phyloP scores from a whole-genome alignment of 2,797 vertebrate genomes.

The Channallabes apus region DNA sequence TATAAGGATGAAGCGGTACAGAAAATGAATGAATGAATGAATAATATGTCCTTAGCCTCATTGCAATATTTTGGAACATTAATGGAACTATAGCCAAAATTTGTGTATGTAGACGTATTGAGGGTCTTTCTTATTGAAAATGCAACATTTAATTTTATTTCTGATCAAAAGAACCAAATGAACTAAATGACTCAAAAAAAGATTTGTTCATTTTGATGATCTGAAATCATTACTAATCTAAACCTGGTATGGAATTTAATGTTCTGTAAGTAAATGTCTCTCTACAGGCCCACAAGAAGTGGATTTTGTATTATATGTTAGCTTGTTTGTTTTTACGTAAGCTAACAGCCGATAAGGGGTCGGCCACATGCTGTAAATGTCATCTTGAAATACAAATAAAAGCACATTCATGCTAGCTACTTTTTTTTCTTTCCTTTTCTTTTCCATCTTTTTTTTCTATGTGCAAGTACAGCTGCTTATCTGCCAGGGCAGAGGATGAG shows the following conservation, averaged over 20 bases:
- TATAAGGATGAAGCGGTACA: no score
- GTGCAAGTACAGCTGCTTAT: slow-evolving; percentile 21
- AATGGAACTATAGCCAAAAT: no score
- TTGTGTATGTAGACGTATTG: no score
- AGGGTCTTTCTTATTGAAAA: no score
- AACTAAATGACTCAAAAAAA: no score
- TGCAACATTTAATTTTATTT: no score
- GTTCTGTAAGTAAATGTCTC: background rate
- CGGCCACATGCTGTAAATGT: background rate
- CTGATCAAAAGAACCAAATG: no score
- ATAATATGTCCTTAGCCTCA: no score
- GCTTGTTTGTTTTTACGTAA: background rate
- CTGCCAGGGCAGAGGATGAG: slow-evolving; percentile 24
- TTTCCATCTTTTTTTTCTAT: background rate
- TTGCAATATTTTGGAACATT: no score
- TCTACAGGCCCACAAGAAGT: background rate
- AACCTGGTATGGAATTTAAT: background rate
- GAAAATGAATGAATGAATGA: no score
- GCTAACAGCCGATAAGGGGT: background rate
- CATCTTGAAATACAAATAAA: background rate
- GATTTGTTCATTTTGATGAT: no score
- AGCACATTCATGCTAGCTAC: background rate
- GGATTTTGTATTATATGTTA: background rate
- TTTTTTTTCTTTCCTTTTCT: background rate
- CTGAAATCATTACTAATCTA: background rate